Percentiles rank a stretch among this genome's conserved stretches.
phyloP scores from a whole-genome alignment of 2,888 invertebrate genomes.

The Cabera pusaria region DNA sequence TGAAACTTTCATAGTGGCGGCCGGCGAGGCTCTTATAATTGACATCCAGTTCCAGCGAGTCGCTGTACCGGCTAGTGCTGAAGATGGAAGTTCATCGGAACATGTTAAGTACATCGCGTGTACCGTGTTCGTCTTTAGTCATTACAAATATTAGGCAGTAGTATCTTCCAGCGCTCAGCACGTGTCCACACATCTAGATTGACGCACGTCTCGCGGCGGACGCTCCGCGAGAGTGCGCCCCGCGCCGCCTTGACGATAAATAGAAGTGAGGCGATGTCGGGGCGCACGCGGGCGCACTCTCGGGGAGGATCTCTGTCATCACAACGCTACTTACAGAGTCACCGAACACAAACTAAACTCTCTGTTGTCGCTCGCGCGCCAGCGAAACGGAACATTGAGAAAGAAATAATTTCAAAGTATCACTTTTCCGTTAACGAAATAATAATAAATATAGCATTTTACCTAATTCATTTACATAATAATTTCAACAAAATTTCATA shows the following conservation, averaged over 20 bases:
- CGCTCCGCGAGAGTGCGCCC: constrained; percentile 30
- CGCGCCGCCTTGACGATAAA: constrained; percentile 13
- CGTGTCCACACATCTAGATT: constrained; percentile 65
- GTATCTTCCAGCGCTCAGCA: constrained; percentile 45
- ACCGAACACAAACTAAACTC: constrained; percentile 58
- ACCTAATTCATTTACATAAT: constrained; percentile 81
- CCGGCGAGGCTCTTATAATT: constrained; percentile 75
- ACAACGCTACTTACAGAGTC: constrained; percentile 50
- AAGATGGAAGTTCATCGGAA: constrained; percentile 59
- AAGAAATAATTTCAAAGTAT: constrained; percentile 81
- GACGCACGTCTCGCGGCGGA: constrained; percentile 40
- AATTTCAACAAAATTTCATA: constrained; percentile 82
- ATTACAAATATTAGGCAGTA: constrained; percentile 32
- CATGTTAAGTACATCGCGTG: constrained; percentile 14
- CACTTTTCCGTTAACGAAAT: constrained; percentile 74
- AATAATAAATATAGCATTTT: constrained; percentile 80
- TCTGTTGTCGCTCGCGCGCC: constrained; percentile 64
- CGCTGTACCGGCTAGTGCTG: constrained; percentile 46
- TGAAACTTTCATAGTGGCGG: constrained; percentile 61
- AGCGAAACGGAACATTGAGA: constrained; percentile 76
- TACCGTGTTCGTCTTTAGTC: constrained; percentile 29
- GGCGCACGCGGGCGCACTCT: constrained; percentile 36
- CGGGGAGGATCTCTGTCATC: constrained; percentile 43
- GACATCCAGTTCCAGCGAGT: constrained; percentile 64
- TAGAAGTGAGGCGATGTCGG: constrained; percentile 21